Percentiles rank a stretch among this genome's conserved stretches.
Conservation (phyloP, 2,888 invertebrate species). For the Siphlonurus alternatus region DNA sequence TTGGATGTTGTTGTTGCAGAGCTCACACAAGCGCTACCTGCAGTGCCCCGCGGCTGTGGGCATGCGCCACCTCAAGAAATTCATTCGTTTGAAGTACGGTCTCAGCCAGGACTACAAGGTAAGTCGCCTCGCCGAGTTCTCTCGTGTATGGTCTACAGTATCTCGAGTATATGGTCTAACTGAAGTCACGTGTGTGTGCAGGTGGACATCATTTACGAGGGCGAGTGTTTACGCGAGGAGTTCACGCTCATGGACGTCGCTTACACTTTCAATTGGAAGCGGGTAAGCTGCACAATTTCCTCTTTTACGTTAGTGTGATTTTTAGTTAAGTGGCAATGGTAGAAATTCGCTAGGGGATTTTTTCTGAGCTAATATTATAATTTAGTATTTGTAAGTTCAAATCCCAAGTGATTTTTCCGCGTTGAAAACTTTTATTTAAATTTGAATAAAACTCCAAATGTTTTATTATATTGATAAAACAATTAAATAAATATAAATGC, state of each 20-base stretch:
- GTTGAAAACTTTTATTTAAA: no score
- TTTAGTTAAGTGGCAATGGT: no score
- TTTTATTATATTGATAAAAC: no score
- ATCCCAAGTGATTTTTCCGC: no score
- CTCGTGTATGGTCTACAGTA: no score
- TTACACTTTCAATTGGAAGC: constrained; percentile 32
- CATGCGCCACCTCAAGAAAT: constrained; percentile 29
- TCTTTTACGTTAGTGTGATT: no score
- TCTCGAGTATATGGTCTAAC: not conserved
- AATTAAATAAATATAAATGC: no score
- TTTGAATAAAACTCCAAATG: no score
- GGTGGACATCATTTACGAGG: constrained; percentile 26
- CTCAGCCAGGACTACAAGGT: constrained; percentile 20
- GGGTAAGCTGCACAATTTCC: constrained; percentile 23
- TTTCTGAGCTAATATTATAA: no score
- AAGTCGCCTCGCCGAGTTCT: constrained; percentile 10
- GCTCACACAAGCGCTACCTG: constrained; percentile 23
- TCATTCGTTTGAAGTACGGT: constrained; percentile 25
- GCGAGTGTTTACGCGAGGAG: constrained; percentile 25
- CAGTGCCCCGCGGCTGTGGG: constrained; percentile 32
- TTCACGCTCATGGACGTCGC: constrained; percentile 33
- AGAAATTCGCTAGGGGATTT: no score
- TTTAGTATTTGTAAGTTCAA: no score
- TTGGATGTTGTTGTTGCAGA: no score
- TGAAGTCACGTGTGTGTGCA: not conserved